A percentile compares a stretch with the other conserved stretches of the same genome.
These are phyloP conservation scores for Machaerirhynchus nigripectus DNA, from an alignment of 2,113 vertebrate species.

Conservation along the genomic window DNA sequence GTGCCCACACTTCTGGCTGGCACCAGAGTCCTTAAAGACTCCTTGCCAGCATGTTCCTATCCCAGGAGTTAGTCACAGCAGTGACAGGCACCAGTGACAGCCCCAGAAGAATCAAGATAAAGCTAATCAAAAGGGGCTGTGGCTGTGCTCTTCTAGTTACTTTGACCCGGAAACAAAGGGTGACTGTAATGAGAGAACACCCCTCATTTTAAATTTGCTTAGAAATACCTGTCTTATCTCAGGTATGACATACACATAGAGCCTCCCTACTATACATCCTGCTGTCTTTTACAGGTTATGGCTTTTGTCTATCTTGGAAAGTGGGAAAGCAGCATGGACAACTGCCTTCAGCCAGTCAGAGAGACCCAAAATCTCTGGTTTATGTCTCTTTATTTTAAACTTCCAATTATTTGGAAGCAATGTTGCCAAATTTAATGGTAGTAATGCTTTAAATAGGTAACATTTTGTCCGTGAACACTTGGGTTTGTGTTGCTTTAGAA, in stretches of 20 bases:
- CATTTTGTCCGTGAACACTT: neutral
- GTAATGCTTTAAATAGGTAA: neutral
- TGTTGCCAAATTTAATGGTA: neutral
- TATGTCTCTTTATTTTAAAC: neutral
- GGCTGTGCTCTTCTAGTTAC: neutral
- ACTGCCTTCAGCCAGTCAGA: neutral
- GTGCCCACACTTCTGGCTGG: neutral
- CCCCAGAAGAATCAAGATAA: neutral
- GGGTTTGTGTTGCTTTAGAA: neutral
- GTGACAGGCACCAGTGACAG: neutral
- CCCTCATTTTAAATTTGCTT: neutral
- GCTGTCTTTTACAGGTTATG: neutral
- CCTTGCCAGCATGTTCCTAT: neutral
- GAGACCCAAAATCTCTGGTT: neutral
- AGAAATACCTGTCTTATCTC: neutral
- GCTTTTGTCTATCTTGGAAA: neutral
- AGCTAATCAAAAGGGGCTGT: neutral
- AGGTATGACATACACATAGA: fast-evolving
- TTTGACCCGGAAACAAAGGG: neutral
- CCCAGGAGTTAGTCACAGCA: neutral
- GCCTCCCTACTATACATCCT: neutral
- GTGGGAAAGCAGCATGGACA: neutral
- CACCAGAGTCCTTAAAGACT: neutral
- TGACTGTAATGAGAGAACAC: neutral
- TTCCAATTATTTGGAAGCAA: neutral